Evolutionary conservation across 2,797 vertebrate species (phyloP), one percentile per base, ranked within the genome.

Genomic region (Champsocephalus esox): DNA sequence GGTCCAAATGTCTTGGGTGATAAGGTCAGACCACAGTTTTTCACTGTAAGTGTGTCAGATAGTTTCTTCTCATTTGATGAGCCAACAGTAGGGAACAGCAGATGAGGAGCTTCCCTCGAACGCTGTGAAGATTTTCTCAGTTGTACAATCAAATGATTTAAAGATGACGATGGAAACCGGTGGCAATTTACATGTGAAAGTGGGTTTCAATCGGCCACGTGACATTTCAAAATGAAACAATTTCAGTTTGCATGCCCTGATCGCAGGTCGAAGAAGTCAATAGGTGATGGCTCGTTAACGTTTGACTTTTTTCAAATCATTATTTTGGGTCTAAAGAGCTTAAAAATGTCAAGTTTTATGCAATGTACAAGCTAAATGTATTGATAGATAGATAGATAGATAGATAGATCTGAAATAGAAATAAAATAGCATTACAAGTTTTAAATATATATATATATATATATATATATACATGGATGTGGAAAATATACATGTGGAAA

Each of bases 21-120:
- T 71, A 93, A 93, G 92, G 92, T 93, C 89, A 92, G 84, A 85
- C 16, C 45, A 59, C 45, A 65, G 82, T 82, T 72, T 80, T 50
- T 28, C 34, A 34, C 49, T 58, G 41, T 58, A 57, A 45, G 44
- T 66, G 66, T 81, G 72, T 81, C 79, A 56, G 57, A 44, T 88
- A 83, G 72, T 87, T 91, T 90, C 70, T 86, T 69, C 70, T 73
- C 11, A 52, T 79, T 72, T 89, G 89, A 92, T 70, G 62, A 74
- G 74, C 70, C 19, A 28, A 34, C n/a, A 43, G 45, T 74, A 54
- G 34, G 10, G 69, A 66, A 8, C 58, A 60, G 41, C 54, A 46
- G 19, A 68, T 13, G 19, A 68, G 16, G 28, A 61, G 1, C 44
- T 63, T 64, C 50, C 44, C 21, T 71, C 34, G 2, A 3, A 11